A percentile compares a stretch with the other conserved stretches of the same genome.
Conservation (phyloP, 2,113 vertebrate species). For the Montifringilla adamsi region DNA sequence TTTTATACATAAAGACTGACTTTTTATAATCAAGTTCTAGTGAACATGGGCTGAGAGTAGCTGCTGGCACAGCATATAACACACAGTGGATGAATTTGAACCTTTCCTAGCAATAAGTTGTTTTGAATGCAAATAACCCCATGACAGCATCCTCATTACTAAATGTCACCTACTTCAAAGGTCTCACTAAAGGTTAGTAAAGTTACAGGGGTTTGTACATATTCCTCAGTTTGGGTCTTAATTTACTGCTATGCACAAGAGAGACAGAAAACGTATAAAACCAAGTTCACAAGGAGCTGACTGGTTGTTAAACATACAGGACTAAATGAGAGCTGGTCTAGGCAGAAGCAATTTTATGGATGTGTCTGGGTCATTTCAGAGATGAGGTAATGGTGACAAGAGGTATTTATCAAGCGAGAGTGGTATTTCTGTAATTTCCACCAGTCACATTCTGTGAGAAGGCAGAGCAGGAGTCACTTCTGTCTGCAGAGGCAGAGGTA, state of each 20-base stretch:
- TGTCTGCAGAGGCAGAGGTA: background rate
- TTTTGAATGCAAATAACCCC: background rate
- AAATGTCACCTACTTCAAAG: background rate
- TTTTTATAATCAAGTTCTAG: background rate
- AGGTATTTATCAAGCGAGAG: background rate
- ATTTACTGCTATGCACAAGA: background rate
- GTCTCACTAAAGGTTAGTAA: background rate
- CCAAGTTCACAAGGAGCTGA: background rate
- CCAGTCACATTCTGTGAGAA: background rate
- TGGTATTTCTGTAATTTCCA: background rate
- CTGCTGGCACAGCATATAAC: background rate
- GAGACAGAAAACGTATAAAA: background rate
- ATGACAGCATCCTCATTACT: background rate
- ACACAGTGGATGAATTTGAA: background rate
- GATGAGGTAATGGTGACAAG: background rate
- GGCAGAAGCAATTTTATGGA: background rate
- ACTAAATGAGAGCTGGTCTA: background rate
- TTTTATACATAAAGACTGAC: background rate
- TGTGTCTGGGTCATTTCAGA: background rate
- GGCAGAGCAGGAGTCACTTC: background rate
- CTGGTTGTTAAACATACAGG: background rate
- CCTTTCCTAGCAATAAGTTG: background rate
- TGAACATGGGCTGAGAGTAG: background rate
- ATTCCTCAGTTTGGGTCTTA: background rate
- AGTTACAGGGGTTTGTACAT: background rate